A percentile compares a stretch with the other conserved stretches of the same genome.
phyloP scores from a whole-genome alignment of 2,888 invertebrate species.

The Synergus japonicus region DNA sequence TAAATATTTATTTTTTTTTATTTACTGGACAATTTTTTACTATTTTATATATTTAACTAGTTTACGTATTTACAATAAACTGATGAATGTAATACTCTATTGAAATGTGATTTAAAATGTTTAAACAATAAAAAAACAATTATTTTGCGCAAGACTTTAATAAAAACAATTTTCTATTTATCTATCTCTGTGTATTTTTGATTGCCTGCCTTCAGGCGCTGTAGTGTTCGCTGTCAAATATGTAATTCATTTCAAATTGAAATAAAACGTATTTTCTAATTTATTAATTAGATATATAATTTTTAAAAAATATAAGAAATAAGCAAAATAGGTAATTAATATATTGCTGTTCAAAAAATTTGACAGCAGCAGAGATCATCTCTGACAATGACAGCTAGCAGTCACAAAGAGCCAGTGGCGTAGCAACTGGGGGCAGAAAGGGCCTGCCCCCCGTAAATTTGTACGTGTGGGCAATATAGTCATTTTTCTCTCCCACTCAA shows the following conservation, averaged over 20 bases:
- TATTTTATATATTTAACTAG: too few relatives aligned
- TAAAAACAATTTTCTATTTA: background rate
- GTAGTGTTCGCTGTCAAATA: too few relatives aligned
- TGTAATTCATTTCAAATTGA: background rate
- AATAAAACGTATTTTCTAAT: background rate
- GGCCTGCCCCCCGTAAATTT: too few relatives aligned
- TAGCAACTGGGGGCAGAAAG: too few relatives aligned
- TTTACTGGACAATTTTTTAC: too few relatives aligned
- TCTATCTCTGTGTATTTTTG: background rate
- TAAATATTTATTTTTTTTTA: too few relatives aligned
- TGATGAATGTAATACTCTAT: background rate
- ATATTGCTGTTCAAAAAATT: background rate
- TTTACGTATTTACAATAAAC: background rate
- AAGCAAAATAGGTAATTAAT: too few relatives aligned
- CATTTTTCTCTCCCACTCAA: too few relatives aligned
- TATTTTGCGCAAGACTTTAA: background rate
- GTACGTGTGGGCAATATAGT: too few relatives aligned
- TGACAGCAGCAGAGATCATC: background rate
- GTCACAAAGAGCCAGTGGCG: too few relatives aligned
- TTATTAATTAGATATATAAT: background rate
- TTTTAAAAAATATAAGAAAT: background rate
- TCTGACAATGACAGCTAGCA: too few relatives aligned
- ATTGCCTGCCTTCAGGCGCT: background rate
- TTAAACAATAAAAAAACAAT: background rate
- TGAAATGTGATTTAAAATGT: background rate